Evolutionary conservation across 2,888 invertebrate species (phyloP), one percentile per base, ranked within the genome.

Genomic region (Ephialtes manifestator): DNA sequence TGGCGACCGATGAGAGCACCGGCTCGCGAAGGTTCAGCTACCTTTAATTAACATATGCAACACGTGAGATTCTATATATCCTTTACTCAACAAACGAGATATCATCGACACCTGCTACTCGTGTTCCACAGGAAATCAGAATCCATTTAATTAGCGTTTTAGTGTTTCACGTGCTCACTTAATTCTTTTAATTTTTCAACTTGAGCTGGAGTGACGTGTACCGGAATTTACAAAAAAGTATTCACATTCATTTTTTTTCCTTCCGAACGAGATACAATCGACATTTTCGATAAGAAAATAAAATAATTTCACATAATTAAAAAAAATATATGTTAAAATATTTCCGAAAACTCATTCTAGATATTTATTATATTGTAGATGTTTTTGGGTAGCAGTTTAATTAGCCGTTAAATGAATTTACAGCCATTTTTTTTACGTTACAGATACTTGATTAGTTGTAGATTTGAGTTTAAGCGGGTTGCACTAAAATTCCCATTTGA

Each of bases 1-100:
- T 65, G 68, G 80, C 82, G 71, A 77, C 31, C 81, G 76, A 86
- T 72, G 77, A 82, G 81, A 68, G 63, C 76, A 79, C 53, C 35
- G 53, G 35, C 76, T 60, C 48, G 46, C 67, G 68, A 10, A 87
- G 77, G 88, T 88, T 88, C 88, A 88, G 77, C 80, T 65, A 87
- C 88, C 88, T 86, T 65, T 31, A 35, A 82, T 83, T 70, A 35
- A 76, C 48, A 46, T 43, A 28, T 24, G 35, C 55, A 70, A 24
- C 68, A 81, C 72, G 72, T 35, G 60, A 63, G 70, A 63, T 48
- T 46, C 4, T 18, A 39, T 43, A 8, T 68, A 53, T 72, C 51
- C 15, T 11, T 7, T 77, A 20, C 31, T 65, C 46, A 46, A 46
- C 55, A 58, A 18, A 43, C n/a, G 31, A 35, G 7, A 78, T 60